These are phyloP conservation scores for Micropterix aruncella DNA, from an alignment of 2,888 invertebrate genomes.

Conservation along the genomic window DNA sequence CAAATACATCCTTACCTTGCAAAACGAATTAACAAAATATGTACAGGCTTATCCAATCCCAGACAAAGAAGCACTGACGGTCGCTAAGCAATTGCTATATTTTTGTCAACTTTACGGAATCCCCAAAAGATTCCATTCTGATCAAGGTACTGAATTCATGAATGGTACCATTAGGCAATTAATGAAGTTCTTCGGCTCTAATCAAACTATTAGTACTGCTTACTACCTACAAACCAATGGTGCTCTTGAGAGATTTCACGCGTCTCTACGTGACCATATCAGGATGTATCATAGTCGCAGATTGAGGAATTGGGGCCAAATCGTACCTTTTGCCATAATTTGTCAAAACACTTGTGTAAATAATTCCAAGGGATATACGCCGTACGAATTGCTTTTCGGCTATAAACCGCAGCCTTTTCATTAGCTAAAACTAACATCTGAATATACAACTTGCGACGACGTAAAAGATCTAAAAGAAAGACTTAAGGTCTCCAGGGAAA, in stretches of 20 bases:
- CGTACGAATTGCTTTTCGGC: no score
- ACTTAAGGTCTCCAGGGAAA: slow-evolving; percentile 14
- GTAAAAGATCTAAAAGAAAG: no score
- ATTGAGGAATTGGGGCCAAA: slow-evolving; percentile 15
- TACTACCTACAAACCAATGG: no score
- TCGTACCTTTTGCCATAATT: no score
- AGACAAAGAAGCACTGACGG: slow-evolving; percentile 16
- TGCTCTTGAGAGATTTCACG: no score
- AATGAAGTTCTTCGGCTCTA: no score
- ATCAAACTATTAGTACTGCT: slow-evolving; percentile 16
- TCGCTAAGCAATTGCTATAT: slow-evolving; percentile 15
- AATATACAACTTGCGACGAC: no score
- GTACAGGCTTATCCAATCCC: slow-evolving; percentile 18
- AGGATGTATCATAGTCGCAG: slow-evolving; percentile 15
- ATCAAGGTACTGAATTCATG: slow-evolving; percentile 17
- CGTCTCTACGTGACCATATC: no score
- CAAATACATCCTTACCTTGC: slow-evolving; percentile 16
- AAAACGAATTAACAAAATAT: slow-evolving; percentile 17
- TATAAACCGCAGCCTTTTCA: no score
- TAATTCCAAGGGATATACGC: slow-evolving; percentile 13
- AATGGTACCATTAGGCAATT: slow-evolving; percentile 16
- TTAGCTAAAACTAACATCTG: no score
- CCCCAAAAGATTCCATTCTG: slow-evolving; percentile 17
- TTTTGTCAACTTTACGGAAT: slow-evolving; percentile 18
- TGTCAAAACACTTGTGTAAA: slow-evolving; percentile 16